phyloP scores from a whole-genome alignment of 2,113 vertebrate species.

The Rhagologus leucostigma region DNA sequence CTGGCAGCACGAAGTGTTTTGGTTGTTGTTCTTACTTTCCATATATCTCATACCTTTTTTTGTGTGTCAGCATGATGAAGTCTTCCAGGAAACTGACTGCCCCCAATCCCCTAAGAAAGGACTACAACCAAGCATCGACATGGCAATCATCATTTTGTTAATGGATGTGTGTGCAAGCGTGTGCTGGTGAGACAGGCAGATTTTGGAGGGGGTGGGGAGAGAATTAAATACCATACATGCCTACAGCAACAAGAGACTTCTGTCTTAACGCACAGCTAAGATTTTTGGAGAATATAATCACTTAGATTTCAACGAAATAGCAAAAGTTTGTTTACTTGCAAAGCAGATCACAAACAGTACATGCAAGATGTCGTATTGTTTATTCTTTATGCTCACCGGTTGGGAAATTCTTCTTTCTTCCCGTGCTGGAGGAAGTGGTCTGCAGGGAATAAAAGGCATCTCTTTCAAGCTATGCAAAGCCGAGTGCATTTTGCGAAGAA shows the following conservation, averaged over 20 bases:
- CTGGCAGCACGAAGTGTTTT: background rate
- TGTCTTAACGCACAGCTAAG: background rate
- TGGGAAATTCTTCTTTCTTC: constrained; percentile 41
- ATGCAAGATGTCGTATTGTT: background rate
- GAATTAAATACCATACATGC: background rate
- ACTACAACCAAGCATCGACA: background rate
- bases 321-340: background rate
- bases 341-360: background rate
- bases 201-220: background rate
- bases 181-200: background rate
- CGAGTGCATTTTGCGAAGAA: background rate
- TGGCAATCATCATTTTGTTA: background rate
- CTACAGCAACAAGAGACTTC: background rate
- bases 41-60: background rate
- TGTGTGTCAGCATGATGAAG: background rate
- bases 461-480: constrained; percentile 22
- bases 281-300: background rate
- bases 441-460: constrained; percentile 52
- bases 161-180: background rate
- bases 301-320: background rate
- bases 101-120: background rate
- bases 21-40: background rate
- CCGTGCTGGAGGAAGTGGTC: constrained; percentile 41
- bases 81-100: background rate
- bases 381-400: background rate